Conservation (phyloP, 2,113 vertebrate genomes). For the Xenopus laevis region DNA sequence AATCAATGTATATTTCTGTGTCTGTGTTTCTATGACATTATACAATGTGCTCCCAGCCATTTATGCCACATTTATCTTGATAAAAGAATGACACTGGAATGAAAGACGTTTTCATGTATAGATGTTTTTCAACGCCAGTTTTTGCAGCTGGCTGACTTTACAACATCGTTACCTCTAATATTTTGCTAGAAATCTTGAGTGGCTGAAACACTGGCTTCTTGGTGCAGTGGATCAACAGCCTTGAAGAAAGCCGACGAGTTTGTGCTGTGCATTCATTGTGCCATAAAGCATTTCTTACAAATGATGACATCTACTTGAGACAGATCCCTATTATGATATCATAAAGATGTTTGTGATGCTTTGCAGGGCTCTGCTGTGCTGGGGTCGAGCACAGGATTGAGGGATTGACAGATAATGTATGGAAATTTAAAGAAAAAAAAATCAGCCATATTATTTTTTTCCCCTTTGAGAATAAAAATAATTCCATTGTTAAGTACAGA, state of each 20-base stretch:
- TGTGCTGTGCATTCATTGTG: conserved; percentile 11
- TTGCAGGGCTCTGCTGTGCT: conserved; percentile 12
- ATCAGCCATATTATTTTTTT: neutral
- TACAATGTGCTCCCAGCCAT: no score
- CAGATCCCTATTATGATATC: conserved; percentile 13
- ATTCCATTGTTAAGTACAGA: neutral
- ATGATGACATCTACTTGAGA: conserved; percentile 29
- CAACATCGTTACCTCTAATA: no score
- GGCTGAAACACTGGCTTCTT: no score
- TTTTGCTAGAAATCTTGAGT: no score
- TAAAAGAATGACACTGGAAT: no score
- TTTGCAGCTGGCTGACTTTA: no score
- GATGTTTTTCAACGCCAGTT: no score
- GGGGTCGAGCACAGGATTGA: conserved; percentile 1
- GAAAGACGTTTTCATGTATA: no score
- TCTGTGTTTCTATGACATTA: neutral
- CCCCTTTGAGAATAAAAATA: neutral
- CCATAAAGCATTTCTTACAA: conserved; percentile 18
- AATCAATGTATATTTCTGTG: neutral
- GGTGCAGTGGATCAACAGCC: no score
- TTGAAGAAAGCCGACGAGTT: no score
- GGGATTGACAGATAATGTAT: neutral
- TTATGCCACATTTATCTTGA: no score
- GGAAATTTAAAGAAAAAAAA: no score
- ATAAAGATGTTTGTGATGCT: conserved; percentile 34